Conservation (phyloP, 2,888 invertebrate genomes). For the Podabrus alpinus region DNA sequence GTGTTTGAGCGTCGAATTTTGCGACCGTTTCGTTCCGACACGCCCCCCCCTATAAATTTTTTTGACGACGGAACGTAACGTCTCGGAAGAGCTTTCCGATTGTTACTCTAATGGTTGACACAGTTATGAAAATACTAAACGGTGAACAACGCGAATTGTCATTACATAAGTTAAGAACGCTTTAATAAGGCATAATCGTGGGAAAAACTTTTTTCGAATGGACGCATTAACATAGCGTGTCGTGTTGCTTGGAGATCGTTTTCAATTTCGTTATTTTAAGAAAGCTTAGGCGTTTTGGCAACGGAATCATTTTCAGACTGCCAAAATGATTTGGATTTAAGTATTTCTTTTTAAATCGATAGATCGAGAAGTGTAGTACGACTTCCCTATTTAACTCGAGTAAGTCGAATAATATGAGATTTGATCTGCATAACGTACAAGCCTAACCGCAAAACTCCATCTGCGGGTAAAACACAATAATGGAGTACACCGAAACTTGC, state of each 20-base stretch:
- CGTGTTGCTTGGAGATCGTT: background rate
- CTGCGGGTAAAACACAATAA: constrained; percentile 5
- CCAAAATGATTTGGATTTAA: background rate
- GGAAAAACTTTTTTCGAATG: background rate
- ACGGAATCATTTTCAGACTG: background rate
- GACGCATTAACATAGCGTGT: background rate
- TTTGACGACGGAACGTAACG: background rate
- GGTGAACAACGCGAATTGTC: background rate
- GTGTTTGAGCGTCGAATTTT: background rate
- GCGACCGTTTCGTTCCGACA: background rate
- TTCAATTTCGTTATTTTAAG: background rate
- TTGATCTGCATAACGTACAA: constrained; percentile 15
- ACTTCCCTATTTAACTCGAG: background rate
- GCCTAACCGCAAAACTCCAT: constrained; percentile 16
- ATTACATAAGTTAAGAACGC: background rate
- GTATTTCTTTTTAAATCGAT: background rate
- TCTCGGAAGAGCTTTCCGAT: background rate
- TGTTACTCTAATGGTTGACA: background rate
- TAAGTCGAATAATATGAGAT: constrained; percentile 12
- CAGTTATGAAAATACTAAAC: background rate
- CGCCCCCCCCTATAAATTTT: background rate
- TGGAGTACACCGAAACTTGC: background rate
- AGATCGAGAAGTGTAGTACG: background rate
- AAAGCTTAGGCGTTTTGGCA: background rate
- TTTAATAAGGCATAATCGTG: background rate